These are phyloP conservation scores for Enoplolaimus lenunculus DNA, from an alignment of 2,888 invertebrate genomes.

Conservation along the genomic window DNA sequence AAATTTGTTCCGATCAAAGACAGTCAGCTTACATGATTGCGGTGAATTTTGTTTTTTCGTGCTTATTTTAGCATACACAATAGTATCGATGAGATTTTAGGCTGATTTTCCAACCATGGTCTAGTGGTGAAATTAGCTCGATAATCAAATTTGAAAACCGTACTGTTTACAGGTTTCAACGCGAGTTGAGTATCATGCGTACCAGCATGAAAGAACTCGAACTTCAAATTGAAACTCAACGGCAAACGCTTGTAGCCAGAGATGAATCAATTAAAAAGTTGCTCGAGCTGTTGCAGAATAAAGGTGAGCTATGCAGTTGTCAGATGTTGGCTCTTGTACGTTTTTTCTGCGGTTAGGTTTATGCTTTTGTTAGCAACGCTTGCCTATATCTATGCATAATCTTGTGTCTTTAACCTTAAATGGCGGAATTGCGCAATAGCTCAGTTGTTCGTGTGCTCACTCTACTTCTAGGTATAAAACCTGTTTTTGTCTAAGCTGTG, in stretches of 20 bases:
- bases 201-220: slow-evolving; percentile 50
- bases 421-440: background rate
- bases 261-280: slow-evolving; percentile 97
- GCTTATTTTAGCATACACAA: too few relatives aligned
- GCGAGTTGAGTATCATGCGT: slow-evolving; percentile 21
- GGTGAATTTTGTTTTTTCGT: too few relatives aligned
- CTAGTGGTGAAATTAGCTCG: too few relatives aligned
- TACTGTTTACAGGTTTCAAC: slow-evolving; percentile 19
- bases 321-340: too few relatives aligned
- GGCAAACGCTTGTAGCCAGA: slow-evolving; percentile 84
- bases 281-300: slow-evolving; percentile 92
- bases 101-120: too few relatives aligned
- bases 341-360: background rate
- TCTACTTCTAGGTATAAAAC: too few relatives aligned
- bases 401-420: background rate
- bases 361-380: slow-evolving; percentile 6
- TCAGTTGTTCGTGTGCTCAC: too few relatives aligned
- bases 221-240: slow-evolving; percentile 88
- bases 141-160: too few relatives aligned
- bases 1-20: too few relatives aligned
- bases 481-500: too few relatives aligned
- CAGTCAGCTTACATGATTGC: too few relatives aligned
- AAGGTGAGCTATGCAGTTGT: slow-evolving; percentile 94
- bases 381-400: background rate
- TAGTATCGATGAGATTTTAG: too few relatives aligned